Percentiles rank a stretch among this genome's conserved stretches.
Conservation (phyloP, 2,888 invertebrate species). For the Cacoxenus indagator region DNA sequence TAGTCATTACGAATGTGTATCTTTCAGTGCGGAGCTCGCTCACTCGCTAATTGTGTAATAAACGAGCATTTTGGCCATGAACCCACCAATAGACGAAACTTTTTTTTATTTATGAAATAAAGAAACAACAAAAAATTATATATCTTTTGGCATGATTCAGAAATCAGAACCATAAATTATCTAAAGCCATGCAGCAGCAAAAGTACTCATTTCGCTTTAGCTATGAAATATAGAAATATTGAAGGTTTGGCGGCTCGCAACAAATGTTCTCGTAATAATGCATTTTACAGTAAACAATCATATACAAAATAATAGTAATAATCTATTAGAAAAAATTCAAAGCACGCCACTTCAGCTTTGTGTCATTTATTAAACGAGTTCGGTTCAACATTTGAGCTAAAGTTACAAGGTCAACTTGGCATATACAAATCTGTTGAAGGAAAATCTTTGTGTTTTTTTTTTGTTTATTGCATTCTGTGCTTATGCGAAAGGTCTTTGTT, state of each 20-base stretch:
- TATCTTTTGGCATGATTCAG: conserved; percentile 14
- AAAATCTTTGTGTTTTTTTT: background rate
- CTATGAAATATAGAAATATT: background rate
- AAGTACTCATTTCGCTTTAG: background rate
- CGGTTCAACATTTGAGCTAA: background rate
- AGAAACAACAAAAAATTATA: background rate
- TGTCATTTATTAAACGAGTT: conserved; percentile 16
- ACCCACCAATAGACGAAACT: background rate
- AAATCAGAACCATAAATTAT: conserved; percentile 18
- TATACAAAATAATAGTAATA: background rate
- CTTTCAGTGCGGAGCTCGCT: too few species aligned
- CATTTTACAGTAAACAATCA: background rate
- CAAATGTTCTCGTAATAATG: too few species aligned
- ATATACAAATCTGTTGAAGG: background rate
- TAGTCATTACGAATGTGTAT: background rate
- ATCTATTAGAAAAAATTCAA: background rate
- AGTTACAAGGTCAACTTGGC: conserved; percentile 9
- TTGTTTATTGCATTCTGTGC: background rate
- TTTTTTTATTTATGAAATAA: background rate
- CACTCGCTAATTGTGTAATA: background rate
- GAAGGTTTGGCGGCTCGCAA: conserved; percentile 1
- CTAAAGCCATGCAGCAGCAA: background rate
- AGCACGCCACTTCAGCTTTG: conserved; percentile 12
- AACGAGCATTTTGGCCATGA: background rate
- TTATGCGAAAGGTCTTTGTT: background rate